These are phyloP conservation scores for Cercopithecus petaurista DNA, from an alignment of 2,797 vertebrate species.

Conservation along the genomic window DNA sequence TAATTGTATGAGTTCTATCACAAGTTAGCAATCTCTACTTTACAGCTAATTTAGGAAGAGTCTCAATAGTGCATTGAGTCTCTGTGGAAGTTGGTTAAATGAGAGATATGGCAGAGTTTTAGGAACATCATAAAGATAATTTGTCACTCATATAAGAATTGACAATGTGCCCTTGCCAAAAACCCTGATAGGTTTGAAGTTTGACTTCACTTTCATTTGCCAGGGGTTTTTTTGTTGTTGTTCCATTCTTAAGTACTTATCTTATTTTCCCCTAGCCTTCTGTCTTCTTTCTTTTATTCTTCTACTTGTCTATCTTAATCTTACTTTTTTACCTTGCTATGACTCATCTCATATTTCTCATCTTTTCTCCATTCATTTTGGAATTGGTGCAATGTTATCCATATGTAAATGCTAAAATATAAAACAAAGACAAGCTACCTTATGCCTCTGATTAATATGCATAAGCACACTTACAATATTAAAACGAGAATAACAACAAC, in stretches of 20 bases:
- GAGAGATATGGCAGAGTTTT: background rate
- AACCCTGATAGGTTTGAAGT: background rate
- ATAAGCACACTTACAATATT: background rate
- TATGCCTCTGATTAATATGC: background rate
- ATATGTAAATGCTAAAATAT: background rate
- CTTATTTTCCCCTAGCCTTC: background rate
- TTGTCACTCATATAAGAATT: background rate
- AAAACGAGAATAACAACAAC: background rate
- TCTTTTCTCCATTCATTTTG: background rate
- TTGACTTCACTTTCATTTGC: background rate
- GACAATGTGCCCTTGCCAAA: background rate
- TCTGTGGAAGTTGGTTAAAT: background rate
- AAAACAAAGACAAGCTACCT: background rate
- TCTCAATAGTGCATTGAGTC: background rate
- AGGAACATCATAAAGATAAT: background rate
- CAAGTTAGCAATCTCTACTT: background rate
- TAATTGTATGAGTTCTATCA: background rate
- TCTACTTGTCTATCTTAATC: background rate
- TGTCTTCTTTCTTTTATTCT: background rate
- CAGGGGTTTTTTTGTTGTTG: background rate
- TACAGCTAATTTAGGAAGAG: background rate
- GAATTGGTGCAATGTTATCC: background rate
- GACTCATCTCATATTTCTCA: slow-evolving; percentile 5
- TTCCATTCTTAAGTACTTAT: background rate
- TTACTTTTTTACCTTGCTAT: background rate